Percentiles rank a stretch among this genome's conserved stretches.
Conservation (phyloP, 2,888 invertebrate species). For the Mechanitis mazaeus region DNA sequence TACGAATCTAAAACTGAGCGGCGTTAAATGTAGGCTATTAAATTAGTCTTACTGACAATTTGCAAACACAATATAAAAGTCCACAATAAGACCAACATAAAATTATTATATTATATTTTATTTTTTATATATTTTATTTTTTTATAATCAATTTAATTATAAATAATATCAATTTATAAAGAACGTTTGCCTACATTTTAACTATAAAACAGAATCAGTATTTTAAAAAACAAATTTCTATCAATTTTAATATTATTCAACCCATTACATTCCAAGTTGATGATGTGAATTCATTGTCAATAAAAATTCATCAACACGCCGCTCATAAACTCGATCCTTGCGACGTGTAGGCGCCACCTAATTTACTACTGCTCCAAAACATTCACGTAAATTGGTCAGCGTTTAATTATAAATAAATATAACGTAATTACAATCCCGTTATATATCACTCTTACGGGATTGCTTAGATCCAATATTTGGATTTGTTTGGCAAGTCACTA, state of each 20-base stretch:
- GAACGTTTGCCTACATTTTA: not conserved
- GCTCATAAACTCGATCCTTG: slow-evolving; percentile 22
- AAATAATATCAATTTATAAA: not conserved
- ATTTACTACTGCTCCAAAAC: slow-evolving; percentile 62
- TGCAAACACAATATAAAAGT: too few species aligned
- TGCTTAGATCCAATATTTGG: not conserved
- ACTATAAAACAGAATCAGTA: not conserved
- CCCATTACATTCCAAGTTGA: slow-evolving; percentile 13
- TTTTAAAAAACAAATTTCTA: slow-evolving; percentile 7
- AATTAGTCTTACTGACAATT: too few species aligned
- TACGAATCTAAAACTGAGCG: too few species aligned
- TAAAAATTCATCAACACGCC: slow-evolving; percentile 25
- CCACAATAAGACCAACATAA: too few species aligned
- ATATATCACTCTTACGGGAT: slow-evolving; percentile 18
- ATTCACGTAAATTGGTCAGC: slow-evolving; percentile 39
- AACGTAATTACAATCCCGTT: slow-evolving; percentile 19
- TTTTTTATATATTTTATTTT: too few species aligned
- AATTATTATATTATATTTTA: too few species aligned
- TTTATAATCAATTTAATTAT: too few species aligned
- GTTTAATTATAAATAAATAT: slow-evolving; percentile 24
- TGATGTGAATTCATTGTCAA: slow-evolving; percentile 24
- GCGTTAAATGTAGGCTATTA: too few species aligned
- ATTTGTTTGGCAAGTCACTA: not conserved
- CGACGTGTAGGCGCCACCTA: slow-evolving; percentile 49
- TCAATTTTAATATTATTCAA: slow-evolving; percentile 15